Percentiles rank a stretch among this genome's conserved stretches.
Conservation (phyloP, 1,140 invertebrate species). For the Caerostris extrusa region DNA sequence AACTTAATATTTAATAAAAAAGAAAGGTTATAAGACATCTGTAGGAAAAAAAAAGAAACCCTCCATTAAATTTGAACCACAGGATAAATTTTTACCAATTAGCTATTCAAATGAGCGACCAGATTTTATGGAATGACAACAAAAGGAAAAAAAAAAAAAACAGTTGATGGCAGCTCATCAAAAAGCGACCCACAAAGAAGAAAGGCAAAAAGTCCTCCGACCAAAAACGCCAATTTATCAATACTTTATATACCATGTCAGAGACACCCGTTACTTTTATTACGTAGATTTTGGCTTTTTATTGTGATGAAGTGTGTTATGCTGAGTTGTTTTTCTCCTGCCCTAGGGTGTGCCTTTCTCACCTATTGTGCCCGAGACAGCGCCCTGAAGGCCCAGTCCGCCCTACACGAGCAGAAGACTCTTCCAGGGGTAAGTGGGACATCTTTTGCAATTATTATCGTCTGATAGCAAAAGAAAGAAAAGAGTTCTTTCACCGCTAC, state of each 20-base stretch:
- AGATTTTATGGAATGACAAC: neutral
- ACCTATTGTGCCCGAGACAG: slow-evolving; percentile 97
- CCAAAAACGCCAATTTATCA: slow-evolving; percentile 50
- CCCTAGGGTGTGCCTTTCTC: slow-evolving; percentile 96
- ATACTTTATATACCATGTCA: slow-evolving; percentile 60
- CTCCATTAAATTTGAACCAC: slow-evolving; percentile 30
- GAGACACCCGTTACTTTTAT: slow-evolving; percentile 57
- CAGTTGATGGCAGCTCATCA: slow-evolving; percentile 27
- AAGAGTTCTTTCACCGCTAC: too few species aligned
- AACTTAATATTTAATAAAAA: neutral
- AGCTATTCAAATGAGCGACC: slow-evolving; percentile 57
- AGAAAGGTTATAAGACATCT: neutral
- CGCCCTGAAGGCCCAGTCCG: slow-evolving; percentile 93
- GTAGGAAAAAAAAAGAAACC: neutral
- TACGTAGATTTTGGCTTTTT: slow-evolving; percentile 41
- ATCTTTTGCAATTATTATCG: slow-evolving; percentile 22
- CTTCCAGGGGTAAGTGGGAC: slow-evolving; percentile 95
- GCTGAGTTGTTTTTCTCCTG: slow-evolving; percentile 76
- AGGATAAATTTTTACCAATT: slow-evolving; percentile 62
- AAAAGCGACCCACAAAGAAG: slow-evolving; percentile 24
- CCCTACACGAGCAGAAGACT: slow-evolving; percentile 98
- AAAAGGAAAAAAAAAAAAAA: neutral
- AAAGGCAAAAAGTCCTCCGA: neutral
- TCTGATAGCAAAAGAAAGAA: neutral
- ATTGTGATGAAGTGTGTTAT: slow-evolving; percentile 52